These are phyloP conservation scores for Acropora yongei DNA, from an alignment of 64 coral and sea anemone species.

Conservation along the genomic window DNA sequence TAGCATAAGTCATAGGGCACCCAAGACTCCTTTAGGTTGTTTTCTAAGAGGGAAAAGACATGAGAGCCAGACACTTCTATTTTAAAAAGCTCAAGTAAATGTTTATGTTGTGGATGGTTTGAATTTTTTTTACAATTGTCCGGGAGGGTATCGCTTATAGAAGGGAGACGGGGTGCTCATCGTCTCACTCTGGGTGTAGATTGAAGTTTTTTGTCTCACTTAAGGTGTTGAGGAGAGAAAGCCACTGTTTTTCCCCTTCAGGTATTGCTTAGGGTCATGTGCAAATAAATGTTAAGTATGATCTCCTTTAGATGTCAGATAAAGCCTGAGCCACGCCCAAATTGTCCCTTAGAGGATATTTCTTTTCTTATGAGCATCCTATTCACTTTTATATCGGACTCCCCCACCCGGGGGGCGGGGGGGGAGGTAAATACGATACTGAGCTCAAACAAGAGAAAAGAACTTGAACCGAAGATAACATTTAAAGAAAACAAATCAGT, in stretches of 20 bases:
- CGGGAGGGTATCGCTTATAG: not conserved
- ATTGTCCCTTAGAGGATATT: not conserved
- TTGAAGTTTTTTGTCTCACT: no score
- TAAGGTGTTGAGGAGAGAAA: conserved; percentile 19
- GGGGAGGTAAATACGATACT: not conserved
- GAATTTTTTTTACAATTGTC: not conserved
- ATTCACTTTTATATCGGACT: not conserved
- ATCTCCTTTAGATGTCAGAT: conserved; percentile 5
- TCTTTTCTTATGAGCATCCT: conserved; percentile 6
- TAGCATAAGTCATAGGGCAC: conserved; percentile 12
- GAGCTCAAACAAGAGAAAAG: conserved; percentile 20
- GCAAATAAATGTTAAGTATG: conserved; percentile 28
- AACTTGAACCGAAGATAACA: conserved; percentile 22
- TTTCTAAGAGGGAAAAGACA: not conserved
- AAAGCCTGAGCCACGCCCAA: not conserved
- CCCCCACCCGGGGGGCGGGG: no score
- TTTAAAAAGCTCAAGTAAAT: conserved; percentile 42
- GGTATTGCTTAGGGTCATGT: conserved; percentile 32
- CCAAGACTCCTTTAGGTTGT: not conserved
- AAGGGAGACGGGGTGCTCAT: no score
- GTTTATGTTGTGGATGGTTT: conserved; percentile 35
- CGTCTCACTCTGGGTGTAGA: not conserved
- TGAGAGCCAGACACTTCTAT: not conserved
- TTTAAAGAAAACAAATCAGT: conserved; percentile 25
- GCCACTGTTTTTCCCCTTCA: conserved; percentile 26